phyloP scores from a whole-genome alignment of 2,113 vertebrate species.

The Strix uralensis region DNA sequence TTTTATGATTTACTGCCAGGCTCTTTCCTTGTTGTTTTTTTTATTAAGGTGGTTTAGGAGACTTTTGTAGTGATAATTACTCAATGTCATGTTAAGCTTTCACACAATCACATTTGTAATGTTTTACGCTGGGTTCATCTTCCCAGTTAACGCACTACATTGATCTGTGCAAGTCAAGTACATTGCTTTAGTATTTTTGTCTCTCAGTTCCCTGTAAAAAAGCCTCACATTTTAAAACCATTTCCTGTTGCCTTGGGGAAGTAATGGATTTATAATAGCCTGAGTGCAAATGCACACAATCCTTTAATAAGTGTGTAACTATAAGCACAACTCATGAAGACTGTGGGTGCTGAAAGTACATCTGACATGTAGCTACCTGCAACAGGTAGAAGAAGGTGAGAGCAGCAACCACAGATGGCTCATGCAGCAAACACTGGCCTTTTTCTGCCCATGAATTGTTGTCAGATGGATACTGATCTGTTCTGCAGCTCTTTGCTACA shows the following conservation, averaged over 20 bases:
- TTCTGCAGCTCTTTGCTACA: neutral
- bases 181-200: conserved; percentile 1
- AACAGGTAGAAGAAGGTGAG: neutral
- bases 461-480: neutral
- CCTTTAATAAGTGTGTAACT: conserved; percentile 28
- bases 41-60: neutral
- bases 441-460: neutral
- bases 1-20: neutral
- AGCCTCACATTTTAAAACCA: conserved; percentile 4
- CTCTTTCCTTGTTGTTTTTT: neutral
- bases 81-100: conserved; percentile 49
- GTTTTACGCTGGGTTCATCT: conserved; percentile 32
- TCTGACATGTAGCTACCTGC: neutral
- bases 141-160: conserved; percentile 34
- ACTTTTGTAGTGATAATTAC: conserved; percentile 14
- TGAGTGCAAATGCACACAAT: conserved; percentile 16
- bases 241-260: neutral
- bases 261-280: conserved; percentile 33
- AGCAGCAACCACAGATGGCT: neutral
- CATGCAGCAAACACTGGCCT: neutral
- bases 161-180: conserved; percentile 8
- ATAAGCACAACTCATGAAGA: neutral
- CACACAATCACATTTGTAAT: conserved; percentile 19
- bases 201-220: conserved; percentile 22
- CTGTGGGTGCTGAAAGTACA: neutral